Evolutionary conservation across 2,888 invertebrate species (phyloP), one percentile per base, ranked within the genome.

Genomic region (Pristionchus mayeri): DNA sequence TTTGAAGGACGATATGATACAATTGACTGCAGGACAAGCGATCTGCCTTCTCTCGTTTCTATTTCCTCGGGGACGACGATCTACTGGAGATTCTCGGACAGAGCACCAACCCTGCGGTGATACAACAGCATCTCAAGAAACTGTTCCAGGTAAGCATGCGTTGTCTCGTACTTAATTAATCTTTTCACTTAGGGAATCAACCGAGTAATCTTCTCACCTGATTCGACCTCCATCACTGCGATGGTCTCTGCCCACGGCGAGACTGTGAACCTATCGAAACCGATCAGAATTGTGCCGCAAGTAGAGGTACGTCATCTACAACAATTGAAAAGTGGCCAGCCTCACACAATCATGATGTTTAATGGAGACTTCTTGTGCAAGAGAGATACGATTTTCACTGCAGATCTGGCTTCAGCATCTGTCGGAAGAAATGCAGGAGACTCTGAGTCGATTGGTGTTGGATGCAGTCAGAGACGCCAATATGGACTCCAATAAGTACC

Each of bases 51-150:
- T 98, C 99, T 11, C 95, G 99, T 86, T 96, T 99, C 90, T 97
- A 98, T 93, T 99, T 99, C 93, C 95, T 99, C 87, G 98, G 98
- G 86, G 98, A 99, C 93, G 99, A 99, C 92, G 99, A 99, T 93
- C 94, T 99, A 84, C 94, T 99, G 85, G 98, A 99, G 94, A 95
- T 99, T 86, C 95, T 99, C 18, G 98, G 98, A 0, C 97, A 98
- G 94, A 96, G 97, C 0, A 95, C 96, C 0, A 97, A 97, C 90
- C 96, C 96, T 86, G 95, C 95, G 78, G 96, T 98, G 3, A 96
- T 99, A 93, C 97, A 98, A 93, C 88, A 90, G 0, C 98, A 99
- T 93, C 95, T 99, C 88, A 97, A 97, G 93, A 99, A 99, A 93
- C 94, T 99, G 27, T 99, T 98, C 93, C 97, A 97, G 79, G 90